Evolutionary conservation across 2,797 vertebrate species (phyloP).

Genomic region (Lutjanus campechanus): DNA sequence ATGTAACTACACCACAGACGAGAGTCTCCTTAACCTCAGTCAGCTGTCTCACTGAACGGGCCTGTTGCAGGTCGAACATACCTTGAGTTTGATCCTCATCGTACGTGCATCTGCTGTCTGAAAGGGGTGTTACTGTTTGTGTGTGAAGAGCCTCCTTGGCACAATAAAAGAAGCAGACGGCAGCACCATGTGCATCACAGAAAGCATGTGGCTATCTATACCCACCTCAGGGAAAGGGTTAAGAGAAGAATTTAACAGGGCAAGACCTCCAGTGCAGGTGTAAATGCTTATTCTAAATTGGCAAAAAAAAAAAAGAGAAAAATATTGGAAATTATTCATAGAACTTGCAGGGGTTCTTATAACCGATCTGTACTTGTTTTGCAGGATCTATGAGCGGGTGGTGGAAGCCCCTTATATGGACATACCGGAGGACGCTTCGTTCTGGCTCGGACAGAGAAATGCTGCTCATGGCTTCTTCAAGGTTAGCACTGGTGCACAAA

Average conservation of each 20-base stretch:
- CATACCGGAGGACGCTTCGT: conserved; percentile 90
- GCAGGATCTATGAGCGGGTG: conserved; percentile 97
- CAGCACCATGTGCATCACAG: conserved; percentile 41
- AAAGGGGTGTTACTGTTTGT: conserved; percentile 33
- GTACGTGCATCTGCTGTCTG: conserved; percentile 36
- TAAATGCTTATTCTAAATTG: not conserved
- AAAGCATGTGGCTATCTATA: conserved; percentile 51
- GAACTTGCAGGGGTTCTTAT: not conserved
- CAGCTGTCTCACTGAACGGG: not conserved
- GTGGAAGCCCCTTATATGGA: conserved; percentile 94
- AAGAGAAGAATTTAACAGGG: conserved; percentile 57
- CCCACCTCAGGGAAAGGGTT: conserved; percentile 46
- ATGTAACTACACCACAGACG: not conserved
- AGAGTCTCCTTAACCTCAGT: conserved; percentile 2
- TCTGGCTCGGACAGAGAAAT: conserved; percentile 98
- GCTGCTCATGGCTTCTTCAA: conserved; percentile 96
- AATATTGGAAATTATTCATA: too few species aligned
- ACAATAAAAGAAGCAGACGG: conserved; percentile 62
- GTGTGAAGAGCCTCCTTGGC: conserved; percentile 59
- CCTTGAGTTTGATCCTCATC: conserved; percentile 10
- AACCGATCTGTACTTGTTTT: conserved; percentile 50
- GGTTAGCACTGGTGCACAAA: conserved; percentile 79
- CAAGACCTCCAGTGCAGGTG: conserved; percentile 30
- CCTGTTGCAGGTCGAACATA: conserved; percentile 16
- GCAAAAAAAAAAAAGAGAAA: not conserved